phyloP scores from a whole-genome alignment of 2,888 invertebrate species.

The Cantharis nigra region DNA sequence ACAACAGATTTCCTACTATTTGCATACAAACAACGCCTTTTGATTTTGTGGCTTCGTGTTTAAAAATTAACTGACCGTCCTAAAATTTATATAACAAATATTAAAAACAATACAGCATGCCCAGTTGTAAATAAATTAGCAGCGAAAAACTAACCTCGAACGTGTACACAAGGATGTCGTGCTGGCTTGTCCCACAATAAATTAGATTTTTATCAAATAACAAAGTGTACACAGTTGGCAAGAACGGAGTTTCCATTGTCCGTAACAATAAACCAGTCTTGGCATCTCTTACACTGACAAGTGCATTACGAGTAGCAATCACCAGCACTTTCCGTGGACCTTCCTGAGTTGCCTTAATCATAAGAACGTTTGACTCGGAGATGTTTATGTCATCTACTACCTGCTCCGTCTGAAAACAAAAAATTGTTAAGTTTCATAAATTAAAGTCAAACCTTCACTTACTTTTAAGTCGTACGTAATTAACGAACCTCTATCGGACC shows the following conservation, averaged over 20 bases:
- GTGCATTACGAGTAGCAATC: slow-evolving; percentile 71
- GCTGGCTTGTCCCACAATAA: slow-evolving; percentile 77
- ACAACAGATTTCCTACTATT: slow-evolving; percentile 64
- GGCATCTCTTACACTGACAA: slow-evolving; percentile 74
- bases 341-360: slow-evolving; percentile 73
- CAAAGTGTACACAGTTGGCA: slow-evolving; percentile 71
- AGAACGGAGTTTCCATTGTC: slow-evolving; percentile 63
- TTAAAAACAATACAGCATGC: too few relatives aligned
- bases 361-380: slow-evolving; percentile 67
- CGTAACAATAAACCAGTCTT: slow-evolving; percentile 70
- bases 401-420: slow-evolving; percentile 36
- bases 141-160: slow-evolving; percentile 66
- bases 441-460: slow-evolving; percentile 28
- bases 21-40: slow-evolving; percentile 76
- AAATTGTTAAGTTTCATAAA: slow-evolving; percentile 45
- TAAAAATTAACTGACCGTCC: slow-evolving; percentile 65
- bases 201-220: slow-evolving; percentile 69
- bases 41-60: slow-evolving; percentile 40
- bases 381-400: slow-evolving; percentile 39
- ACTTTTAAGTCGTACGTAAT: slow-evolving; percentile 72
- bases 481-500: slow-evolving; percentile 73
- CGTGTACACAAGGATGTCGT: slow-evolving; percentile 74
- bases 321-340: slow-evolving; percentile 72
- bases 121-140: too few relatives aligned
- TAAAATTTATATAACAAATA: slow-evolving; percentile 45